Conservation (phyloP, 2,888 invertebrate genomes). For the Prosopocoilus inquinatus region DNA sequence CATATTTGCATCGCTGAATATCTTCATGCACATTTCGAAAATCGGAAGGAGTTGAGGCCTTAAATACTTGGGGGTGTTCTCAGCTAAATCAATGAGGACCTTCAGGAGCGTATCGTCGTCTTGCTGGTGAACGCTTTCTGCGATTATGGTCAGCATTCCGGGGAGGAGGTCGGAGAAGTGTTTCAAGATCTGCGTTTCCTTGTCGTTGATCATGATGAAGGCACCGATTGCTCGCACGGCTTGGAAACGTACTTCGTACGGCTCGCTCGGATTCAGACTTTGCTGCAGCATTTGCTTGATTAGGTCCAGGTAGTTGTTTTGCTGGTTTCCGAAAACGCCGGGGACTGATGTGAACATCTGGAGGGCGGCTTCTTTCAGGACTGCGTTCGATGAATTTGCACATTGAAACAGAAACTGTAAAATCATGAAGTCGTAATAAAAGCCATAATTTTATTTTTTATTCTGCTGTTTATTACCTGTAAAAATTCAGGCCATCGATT, state of each 20-base stretch:
- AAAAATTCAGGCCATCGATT: conserved; percentile 97
- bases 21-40: conserved; percentile 86
- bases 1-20: conserved; percentile 68
- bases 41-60: conserved; percentile 82
- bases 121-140: conserved; percentile 77
- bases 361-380: conserved; percentile 89
- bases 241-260: conserved; percentile 75
- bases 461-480: conserved; percentile 48
- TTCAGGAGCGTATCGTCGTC: conserved; percentile 91
- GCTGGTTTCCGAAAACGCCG: conserved; percentile 95
- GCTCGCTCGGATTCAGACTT: conserved; percentile 65
- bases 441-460: background rate
- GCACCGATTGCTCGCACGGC: conserved; percentile 81
- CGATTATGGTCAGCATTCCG: conserved; percentile 71
- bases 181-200: conserved; percentile 85
- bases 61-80: conserved; percentile 89
- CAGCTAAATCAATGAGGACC: conserved; percentile 90
- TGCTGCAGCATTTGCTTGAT: conserved; percentile 94
- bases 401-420: conserved; percentile 85
- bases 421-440: conserved; percentile 14
- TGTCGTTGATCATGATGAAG: conserved; percentile 90
- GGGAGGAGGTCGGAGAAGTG: conserved; percentile 85
- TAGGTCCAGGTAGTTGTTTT: conserved; percentile 83
- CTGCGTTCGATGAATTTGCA: conserved; percentile 78
- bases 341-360: conserved; percentile 95